phyloP scores from a whole-genome alignment of 2,888 invertebrate genomes.

The Drosophila tanythrix region DNA sequence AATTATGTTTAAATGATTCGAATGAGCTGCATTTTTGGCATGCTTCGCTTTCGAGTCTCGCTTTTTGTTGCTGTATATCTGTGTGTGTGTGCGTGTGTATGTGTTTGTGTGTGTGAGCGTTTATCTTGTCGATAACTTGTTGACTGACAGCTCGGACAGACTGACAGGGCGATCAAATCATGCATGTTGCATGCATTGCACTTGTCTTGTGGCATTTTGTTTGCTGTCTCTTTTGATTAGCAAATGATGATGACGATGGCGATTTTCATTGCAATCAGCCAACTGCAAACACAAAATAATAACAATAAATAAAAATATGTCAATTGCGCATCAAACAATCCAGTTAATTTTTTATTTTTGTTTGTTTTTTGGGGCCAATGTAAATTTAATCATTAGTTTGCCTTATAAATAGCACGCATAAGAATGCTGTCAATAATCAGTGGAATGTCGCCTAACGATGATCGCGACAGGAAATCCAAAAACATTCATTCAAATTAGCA shows the following conservation, averaged over 20 bases:
- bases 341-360: neutral
- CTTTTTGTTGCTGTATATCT: neutral
- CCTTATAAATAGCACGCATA: constrained; percentile 9
- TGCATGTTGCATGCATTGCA: constrained; percentile 56
- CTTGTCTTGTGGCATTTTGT: constrained; percentile 57
- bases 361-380: constrained; percentile 15
- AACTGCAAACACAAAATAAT: constrained; percentile 7
- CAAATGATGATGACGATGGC: constrained; percentile 43
- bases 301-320: constrained; percentile 28
- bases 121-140: constrained; percentile 64
- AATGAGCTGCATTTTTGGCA: constrained; percentile 72
- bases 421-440: constrained; percentile 28
- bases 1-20: constrained; percentile 73
- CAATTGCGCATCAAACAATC: constrained; percentile 29
- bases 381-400: constrained; percentile 28
- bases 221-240: constrained; percentile 72
- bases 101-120: constrained; percentile 31
- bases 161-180: constrained; percentile 54
- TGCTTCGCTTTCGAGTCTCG: constrained; percentile 43
- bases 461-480: constrained; percentile 17
- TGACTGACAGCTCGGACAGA: constrained; percentile 59
- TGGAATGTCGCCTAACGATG: constrained; percentile 7
- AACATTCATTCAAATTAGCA: constrained; percentile 15
- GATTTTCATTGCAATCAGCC: constrained; percentile 46
- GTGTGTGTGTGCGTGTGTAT: neutral